Percentiles rank a stretch among this genome's conserved stretches.
phyloP scores from a whole-genome alignment of 2,888 invertebrate species.

The Barypeithes pellucidus region DNA sequence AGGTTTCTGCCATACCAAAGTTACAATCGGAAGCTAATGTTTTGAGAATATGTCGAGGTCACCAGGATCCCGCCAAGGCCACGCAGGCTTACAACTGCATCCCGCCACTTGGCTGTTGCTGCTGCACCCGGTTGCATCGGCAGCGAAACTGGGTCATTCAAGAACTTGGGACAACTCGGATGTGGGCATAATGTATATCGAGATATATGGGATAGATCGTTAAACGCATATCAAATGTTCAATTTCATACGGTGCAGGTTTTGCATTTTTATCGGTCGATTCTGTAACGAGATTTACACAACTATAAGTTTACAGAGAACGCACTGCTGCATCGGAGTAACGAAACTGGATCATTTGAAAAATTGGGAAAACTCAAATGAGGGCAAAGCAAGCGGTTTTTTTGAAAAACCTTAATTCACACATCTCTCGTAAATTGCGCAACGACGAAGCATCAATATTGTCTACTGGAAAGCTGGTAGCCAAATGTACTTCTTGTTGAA shows the following conservation, averaged over 20 bases:
- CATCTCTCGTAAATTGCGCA: no score
- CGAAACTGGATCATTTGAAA: no score
- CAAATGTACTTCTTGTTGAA: no score
- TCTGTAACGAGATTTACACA: no score
- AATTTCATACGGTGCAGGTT: background rate
- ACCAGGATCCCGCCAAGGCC: conserved; percentile 49
- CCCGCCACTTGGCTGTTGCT: conserved; percentile 16
- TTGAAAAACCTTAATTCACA: no score
- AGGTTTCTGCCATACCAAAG: conserved; percentile 40
- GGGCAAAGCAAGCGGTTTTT: no score
- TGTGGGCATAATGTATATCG: background rate
- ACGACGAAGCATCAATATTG: no score
- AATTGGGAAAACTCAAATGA: no score
- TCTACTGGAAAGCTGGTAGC: no score
- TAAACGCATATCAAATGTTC: background rate
- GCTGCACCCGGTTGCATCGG: conserved; percentile 42
- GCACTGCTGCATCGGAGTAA: no score
- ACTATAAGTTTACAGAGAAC: no score
- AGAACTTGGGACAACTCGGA: conserved; percentile 43
- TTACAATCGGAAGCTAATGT: conserved; percentile 33
- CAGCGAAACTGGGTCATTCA: conserved; percentile 44
- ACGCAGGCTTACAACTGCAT: conserved; percentile 49
- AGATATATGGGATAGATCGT: background rate
- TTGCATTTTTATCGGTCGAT: no score
- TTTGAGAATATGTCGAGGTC: conserved; percentile 50